A percentile compares a stretch with the other conserved stretches of the same genome.
Evolutionary conservation across 2,113 vertebrate genomes (phyloP).

Genomic region (Melierax canorus): DNA sequence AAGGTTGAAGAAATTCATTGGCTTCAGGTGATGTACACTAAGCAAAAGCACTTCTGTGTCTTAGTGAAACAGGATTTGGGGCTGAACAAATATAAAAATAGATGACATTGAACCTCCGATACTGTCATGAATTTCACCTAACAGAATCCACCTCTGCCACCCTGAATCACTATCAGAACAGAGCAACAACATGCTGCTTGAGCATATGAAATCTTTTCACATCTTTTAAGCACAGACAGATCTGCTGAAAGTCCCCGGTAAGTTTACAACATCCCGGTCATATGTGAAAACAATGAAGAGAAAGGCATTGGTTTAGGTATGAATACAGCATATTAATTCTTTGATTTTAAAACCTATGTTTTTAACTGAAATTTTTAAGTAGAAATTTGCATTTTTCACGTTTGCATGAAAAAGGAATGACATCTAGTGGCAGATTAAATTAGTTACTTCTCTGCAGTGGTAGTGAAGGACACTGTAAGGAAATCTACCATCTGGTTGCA

Average conservation of each 20-base stretch:
- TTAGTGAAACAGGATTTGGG: neutral
- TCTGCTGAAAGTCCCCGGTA: neutral
- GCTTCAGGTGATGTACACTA: neutral
- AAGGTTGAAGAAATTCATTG: neutral
- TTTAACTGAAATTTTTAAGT: neutral
- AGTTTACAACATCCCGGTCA: neutral
- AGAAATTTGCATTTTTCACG: neutral
- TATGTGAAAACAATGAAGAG: neutral
- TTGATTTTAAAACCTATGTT: neutral
- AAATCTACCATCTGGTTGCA: neutral
- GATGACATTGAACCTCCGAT: neutral
- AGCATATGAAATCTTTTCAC: neutral
- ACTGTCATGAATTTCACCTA: neutral
- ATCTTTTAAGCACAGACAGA: neutral
- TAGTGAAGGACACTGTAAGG: neutral
- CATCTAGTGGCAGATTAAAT: slow-evolving; percentile 65
- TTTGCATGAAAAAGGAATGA: slow-evolving; percentile 64
- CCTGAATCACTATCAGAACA: neutral
- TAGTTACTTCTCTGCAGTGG: neutral
- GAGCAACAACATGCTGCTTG: neutral
- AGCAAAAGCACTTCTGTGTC: neutral
- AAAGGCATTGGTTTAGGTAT: neutral
- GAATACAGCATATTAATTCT: neutral
- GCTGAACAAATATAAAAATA: neutral
- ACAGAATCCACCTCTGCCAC: neutral